Conservation (phyloP, 2,113 vertebrate genomes). For the Phoenicopterus ruber region DNA sequence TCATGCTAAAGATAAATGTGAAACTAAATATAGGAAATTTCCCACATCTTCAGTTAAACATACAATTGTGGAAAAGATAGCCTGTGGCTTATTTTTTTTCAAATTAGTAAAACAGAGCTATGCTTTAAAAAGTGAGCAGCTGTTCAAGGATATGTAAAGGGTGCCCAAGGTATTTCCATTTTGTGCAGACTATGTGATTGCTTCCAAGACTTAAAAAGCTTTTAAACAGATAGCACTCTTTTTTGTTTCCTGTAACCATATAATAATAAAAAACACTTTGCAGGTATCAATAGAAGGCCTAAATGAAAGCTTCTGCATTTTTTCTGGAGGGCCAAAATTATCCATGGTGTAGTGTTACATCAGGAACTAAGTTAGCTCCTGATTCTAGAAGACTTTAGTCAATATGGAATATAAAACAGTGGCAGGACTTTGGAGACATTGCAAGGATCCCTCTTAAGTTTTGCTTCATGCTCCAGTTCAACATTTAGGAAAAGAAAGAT, state of each 20-base stretch:
- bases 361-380: neutral
- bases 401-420: neutral
- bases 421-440: neutral
- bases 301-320: neutral
- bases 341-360: neutral
- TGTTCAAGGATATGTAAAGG: neutral
- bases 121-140: neutral
- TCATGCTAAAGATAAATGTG: slow-evolving; percentile 13
- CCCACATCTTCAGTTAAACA: neutral
- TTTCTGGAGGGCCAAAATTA: neutral
- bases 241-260: neutral
- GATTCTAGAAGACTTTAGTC: neutral
- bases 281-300: neutral
- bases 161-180: neutral
- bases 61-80: neutral
- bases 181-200: neutral
- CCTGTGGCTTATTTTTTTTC: neutral
- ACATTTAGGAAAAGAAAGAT: neutral
- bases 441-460: neutral
- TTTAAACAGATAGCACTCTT: neutral
- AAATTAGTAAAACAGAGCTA: neutral
- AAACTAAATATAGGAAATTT: slow-evolving; percentile 6
- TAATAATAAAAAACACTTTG: neutral
- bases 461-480: neutral
- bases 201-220: neutral